These are phyloP conservation scores for Cheirogaleus major DNA, from an alignment of 2,797 vertebrate genomes.

Conservation along the genomic window DNA sequence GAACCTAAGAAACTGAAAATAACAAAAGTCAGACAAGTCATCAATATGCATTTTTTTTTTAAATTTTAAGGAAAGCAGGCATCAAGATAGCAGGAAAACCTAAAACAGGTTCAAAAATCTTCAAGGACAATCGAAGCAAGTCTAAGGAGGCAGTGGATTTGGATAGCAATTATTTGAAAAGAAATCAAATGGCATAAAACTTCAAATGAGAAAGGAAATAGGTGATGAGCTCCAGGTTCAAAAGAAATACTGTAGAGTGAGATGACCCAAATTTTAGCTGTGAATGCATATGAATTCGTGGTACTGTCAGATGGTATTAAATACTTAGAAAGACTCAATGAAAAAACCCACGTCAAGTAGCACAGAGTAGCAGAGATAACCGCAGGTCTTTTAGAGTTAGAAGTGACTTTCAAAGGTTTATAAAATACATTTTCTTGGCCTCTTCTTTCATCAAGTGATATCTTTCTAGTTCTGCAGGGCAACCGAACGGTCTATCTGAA, in stretches of 20 bases:
- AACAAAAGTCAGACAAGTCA: neutral
- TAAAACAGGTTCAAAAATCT: neutral
- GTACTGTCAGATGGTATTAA: neutral
- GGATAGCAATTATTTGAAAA: neutral
- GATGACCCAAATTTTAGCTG: neutral
- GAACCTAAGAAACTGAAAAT: conserved; percentile 32
- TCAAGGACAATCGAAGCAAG: neutral
- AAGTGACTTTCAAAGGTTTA: neutral
- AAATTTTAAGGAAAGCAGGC: neutral
- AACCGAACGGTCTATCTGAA: neutral
- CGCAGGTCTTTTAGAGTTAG: neutral
- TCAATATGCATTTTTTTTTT: neutral
- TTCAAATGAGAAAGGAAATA: neutral
- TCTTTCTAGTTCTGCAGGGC: neutral
- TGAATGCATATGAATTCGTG: neutral
- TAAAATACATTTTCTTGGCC: neutral
- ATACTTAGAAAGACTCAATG: neutral
- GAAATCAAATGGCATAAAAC: conserved; percentile 9
- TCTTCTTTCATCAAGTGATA: neutral
- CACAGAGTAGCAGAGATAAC: neutral
- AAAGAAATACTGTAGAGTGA: neutral
- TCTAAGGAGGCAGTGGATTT: neutral
- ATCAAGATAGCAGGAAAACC: neutral
- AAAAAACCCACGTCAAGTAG: neutral
- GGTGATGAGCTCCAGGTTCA: neutral